Conservation (phyloP, 2,797 vertebrate species). For the Bovichtus variegatus region DNA sequence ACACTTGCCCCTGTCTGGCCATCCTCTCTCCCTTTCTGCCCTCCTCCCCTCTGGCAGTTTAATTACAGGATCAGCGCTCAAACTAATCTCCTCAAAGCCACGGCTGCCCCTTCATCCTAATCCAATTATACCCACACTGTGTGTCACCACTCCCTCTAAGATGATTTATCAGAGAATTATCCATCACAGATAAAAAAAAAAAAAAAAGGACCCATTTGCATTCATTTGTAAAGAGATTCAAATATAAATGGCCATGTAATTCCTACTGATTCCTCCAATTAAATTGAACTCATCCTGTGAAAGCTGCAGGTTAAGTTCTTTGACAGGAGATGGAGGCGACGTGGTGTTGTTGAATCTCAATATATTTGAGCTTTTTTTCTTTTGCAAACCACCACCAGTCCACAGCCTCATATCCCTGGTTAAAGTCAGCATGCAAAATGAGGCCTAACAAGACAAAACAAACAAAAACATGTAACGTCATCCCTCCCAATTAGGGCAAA, state of each 20-base stretch:
- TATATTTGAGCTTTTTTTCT: background rate
- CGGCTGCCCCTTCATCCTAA: constrained; percentile 91
- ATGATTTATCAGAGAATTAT: constrained; percentile 92
- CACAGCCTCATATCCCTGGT: background rate
- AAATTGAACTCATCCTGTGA: constrained; percentile 13
- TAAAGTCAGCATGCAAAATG: constrained; percentile 19
- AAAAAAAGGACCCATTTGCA: constrained; percentile 65
- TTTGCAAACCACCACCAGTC: background rate
- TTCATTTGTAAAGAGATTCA: constrained; percentile 55
- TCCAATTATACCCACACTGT: constrained; percentile 98
- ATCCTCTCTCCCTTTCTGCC: constrained; percentile 53
- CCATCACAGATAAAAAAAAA: constrained; percentile 84
- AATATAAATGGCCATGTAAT: constrained; percentile 61
- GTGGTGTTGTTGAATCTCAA: background rate
- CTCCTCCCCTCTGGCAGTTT: constrained; percentile 87
- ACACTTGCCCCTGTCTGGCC: constrained; percentile 68
- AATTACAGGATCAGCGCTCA: constrained; percentile 97
- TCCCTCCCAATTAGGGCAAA: constrained; percentile 69
- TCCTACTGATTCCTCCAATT: constrained; percentile 51
- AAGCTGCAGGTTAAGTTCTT: constrained; percentile 22
- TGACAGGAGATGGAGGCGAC: background rate
- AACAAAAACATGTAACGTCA: constrained; percentile 43
- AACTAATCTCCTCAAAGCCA: constrained; percentile 98
- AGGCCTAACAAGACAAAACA: constrained; percentile 38
- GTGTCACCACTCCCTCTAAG: constrained; percentile 87